Evolutionary conservation across 92 coral and sea anemone genomes (phyloP).

Genomic region (Ricordea florida): DNA sequence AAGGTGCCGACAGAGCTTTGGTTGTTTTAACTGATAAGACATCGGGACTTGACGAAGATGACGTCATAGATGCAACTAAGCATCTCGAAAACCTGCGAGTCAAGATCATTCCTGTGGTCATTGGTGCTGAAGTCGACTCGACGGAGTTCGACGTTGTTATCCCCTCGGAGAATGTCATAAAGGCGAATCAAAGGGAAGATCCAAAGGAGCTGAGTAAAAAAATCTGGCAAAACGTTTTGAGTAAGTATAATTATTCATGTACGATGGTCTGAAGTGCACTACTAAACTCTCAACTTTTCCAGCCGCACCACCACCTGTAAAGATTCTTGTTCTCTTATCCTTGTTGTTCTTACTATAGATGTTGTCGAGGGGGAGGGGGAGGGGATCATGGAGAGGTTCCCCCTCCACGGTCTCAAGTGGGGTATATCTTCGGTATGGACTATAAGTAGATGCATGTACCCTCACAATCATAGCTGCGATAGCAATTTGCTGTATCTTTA

Average conservation of each 20-base stretch:
- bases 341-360: too few species aligned
- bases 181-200: constrained; percentile 7
- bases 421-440: too few species aligned
- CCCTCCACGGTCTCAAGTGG: too few species aligned
- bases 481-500: too few species aligned
- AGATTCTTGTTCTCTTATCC: too few species aligned
- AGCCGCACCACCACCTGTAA: too few species aligned
- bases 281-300: too few species aligned
- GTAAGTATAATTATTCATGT: neutral
- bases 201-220: constrained; percentile 24
- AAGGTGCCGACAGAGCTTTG: constrained; percentile 48
- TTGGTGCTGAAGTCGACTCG: constrained; percentile 53
- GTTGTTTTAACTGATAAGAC: constrained; percentile 68
- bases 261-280: too few species aligned
- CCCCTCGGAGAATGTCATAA: constrained; percentile 2
- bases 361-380: too few species aligned
- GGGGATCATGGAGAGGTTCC: too few species aligned
- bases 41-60: constrained; percentile 27
- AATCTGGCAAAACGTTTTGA: constrained; percentile 31
- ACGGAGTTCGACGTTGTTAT: constrained; percentile 38
- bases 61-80: constrained; percentile 38
- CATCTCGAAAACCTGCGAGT: constrained; percentile 45
- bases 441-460: too few species aligned
- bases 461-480: too few species aligned
- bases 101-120: constrained; percentile 47